Base-by-base conservation (phyloP, 2,797 vertebrate genomes). In the Loris lydekkerianus region DNA sequence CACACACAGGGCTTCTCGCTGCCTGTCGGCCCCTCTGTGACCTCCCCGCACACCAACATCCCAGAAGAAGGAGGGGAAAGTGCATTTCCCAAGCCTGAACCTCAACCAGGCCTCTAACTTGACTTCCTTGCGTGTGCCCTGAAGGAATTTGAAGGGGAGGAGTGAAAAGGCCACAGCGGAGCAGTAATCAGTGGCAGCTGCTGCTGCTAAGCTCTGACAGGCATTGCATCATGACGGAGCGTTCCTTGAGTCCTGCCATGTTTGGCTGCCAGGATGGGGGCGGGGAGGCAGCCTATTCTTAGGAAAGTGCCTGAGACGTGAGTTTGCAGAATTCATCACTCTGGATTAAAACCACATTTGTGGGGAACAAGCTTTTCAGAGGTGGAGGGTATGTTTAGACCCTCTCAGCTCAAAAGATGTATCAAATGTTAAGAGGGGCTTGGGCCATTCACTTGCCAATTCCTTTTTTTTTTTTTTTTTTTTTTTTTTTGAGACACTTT, bases 161-260 rank as follows among this genome's bases (percentile, higher is more conserved):
- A 95, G 70, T 84, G 29, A 97, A 96, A 84, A 97, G 86, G 31
- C 77, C 96, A 10, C 34, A 85, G 96, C 77, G 18, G 43, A 91
- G 76, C 77, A 53, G 27, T 98, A 97, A 98, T 91, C 34, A 94
- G 84, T 81, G 43, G 81, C 97, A 98, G 97, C 96, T 98, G 98
- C 63, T 92, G 85, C 75, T 58, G 84, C 73, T 21, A 73, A 96
- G 82, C 34, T 29, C 86, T 97, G 93, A 60, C 94, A 70, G 76
- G 58, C 80, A 97, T 93, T 95, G 90, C 90, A 95, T 95, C 97
- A 88, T 9, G 81, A 82, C 69, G 69, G 92, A 94, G 91, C 14
- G 20, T 87, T 96, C 82, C 96, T 0, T 0, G 49, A 91, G 81
- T 87, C 70, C 46, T 18, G 46, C 88, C 31, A 76, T 27, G 13